phyloP scores from a whole-genome alignment of 2,888 invertebrate genomes.

The Drosophila siamana region DNA sequence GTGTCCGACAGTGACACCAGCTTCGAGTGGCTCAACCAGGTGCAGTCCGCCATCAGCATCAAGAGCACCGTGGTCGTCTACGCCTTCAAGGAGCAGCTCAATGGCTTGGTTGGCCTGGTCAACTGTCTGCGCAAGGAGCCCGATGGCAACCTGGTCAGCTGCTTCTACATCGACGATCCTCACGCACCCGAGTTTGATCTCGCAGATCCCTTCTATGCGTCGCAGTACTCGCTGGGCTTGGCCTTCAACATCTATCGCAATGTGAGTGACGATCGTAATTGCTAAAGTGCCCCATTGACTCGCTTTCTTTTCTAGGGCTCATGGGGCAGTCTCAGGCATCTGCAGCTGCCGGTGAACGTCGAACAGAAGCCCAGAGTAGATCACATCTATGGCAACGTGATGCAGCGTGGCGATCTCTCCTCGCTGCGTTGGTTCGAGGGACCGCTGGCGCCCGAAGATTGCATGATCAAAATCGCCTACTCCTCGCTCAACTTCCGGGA shows the following conservation, averaged over 20 bases:
- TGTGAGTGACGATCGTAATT: conserved; percentile 66
- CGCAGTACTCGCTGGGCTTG: conserved; percentile 90
- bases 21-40: conserved; percentile 80
- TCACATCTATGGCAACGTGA: conserved; percentile 92
- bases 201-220: conserved; percentile 88
- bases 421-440: conserved; percentile 94
- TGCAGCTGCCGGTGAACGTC: conserved; percentile 87
- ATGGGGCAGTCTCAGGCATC: conserved; percentile 94
- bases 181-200: conserved; percentile 89
- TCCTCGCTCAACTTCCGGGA: conserved; percentile 96
- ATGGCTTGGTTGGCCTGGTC: conserved; percentile 94
- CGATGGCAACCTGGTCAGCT: conserved; percentile 88
- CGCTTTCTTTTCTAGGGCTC: conserved; percentile 70
- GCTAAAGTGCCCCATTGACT: neutral
- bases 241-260: conserved; percentile 91
- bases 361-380: conserved; percentile 85
- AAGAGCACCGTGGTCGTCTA: conserved; percentile 87
- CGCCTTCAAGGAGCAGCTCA: conserved; percentile 88
- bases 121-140: conserved; percentile 94
- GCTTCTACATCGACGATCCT: conserved; percentile 88
- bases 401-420: conserved; percentile 93
- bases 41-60: conserved; percentile 75
- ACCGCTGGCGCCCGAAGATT: conserved; percentile 86
- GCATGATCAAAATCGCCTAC: conserved; percentile 87
- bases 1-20: conserved; percentile 73